Evolutionary conservation across 2,797 vertebrate genomes (phyloP).

Genomic region (Crocidura indochinensis): DNA sequence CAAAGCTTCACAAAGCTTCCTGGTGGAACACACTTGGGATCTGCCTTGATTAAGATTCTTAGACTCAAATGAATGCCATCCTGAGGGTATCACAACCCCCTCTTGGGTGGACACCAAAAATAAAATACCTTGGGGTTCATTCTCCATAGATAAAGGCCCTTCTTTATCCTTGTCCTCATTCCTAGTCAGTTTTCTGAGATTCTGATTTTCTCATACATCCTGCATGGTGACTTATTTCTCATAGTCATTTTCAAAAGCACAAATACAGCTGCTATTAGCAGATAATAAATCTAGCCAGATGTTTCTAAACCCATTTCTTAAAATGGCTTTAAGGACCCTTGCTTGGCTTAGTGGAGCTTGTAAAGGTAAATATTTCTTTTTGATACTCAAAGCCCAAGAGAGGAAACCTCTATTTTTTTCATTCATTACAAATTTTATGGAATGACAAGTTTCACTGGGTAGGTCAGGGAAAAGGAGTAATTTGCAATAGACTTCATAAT

Average conservation of each 20-base stretch:
- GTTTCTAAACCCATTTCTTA: conserved; percentile 54
- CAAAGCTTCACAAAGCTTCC: not conserved
- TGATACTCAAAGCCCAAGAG: conserved; percentile 38
- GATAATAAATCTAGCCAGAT: conserved; percentile 73
- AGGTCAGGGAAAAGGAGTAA: not conserved
- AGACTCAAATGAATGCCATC: not conserved
- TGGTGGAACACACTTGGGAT: not conserved
- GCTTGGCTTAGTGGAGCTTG: not conserved
- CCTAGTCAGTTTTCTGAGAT: not conserved
- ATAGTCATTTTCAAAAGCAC: conserved; percentile 76
- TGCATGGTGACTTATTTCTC: conserved; percentile 58
- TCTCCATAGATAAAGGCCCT: not conserved
- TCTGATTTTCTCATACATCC: conserved; percentile 45
- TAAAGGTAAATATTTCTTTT: conserved; percentile 60
- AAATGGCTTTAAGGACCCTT: conserved; percentile 43
- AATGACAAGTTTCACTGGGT: not conserved
- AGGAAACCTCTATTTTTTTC: conserved; percentile 11
- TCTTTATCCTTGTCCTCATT: accelerated
- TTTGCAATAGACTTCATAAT: conserved; percentile 25
- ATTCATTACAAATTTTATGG: conserved; percentile 20
- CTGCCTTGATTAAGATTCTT: not conserved
- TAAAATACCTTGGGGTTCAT: not conserved
- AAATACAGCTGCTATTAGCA: conserved; percentile 73
- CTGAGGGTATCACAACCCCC: not conserved
- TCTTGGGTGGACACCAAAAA: not conserved